These are phyloP conservation scores for Bryconaethiops microstoma DNA, from an alignment of 2,797 vertebrate species.

Conservation along the genomic window DNA sequence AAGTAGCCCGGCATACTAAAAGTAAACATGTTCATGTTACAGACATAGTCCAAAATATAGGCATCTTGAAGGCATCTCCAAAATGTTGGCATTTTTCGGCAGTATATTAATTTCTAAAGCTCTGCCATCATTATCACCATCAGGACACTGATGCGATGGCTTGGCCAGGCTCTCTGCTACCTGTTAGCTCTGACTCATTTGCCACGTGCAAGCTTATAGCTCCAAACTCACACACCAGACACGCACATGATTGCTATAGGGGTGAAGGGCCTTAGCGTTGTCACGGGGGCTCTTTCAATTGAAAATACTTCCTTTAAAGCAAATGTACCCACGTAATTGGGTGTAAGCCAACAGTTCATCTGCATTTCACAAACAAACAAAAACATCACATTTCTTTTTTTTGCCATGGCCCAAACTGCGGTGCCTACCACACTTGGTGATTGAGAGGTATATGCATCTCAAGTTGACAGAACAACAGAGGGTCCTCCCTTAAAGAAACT, in stretches of 20 bases:
- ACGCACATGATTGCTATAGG: too few relatives aligned
- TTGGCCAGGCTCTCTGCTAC: conserved; percentile 16
- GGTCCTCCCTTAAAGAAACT: conserved; percentile 40
- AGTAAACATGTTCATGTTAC: neutral
- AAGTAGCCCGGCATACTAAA: neutral
- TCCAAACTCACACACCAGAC: conserved; percentile 4
- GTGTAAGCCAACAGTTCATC: neutral
- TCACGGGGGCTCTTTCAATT: too few relatives aligned
- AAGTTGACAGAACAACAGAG: conserved; percentile 33
- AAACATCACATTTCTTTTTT: neutral
- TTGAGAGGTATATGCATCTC: conserved; percentile 1
- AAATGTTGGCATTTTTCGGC: neutral
- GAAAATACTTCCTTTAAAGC: neutral
- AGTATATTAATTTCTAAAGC: neutral
- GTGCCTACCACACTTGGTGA: neutral
- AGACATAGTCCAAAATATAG: neutral
- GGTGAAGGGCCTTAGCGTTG: too few relatives aligned
- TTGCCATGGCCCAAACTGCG: neutral
- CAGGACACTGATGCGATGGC: neutral
- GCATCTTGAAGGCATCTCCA: neutral
- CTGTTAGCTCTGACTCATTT: conserved; percentile 20
- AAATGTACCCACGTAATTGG: neutral
- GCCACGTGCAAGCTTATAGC: conserved; percentile 10
- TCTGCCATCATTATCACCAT: neutral
- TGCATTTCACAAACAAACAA: neutral